These are phyloP conservation scores for Gambelia wislizenii DNA, from an alignment of 2,797 vertebrate genomes.

Conservation along the genomic window DNA sequence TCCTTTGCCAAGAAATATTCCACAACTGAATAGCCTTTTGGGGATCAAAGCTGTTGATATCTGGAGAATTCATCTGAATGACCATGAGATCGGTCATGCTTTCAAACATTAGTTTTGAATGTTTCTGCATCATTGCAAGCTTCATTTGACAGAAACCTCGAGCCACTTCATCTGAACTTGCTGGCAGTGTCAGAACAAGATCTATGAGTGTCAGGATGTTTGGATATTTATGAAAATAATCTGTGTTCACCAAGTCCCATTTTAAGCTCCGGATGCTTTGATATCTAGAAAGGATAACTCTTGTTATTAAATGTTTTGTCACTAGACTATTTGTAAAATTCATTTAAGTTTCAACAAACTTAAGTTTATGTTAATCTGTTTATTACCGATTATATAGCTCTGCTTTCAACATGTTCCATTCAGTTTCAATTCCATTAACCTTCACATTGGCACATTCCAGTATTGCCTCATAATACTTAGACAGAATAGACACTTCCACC, in stretches of 20 bases:
- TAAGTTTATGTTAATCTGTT: not conserved
- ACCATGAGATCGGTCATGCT: slow-evolving; percentile 65
- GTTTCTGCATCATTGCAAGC: slow-evolving; percentile 39
- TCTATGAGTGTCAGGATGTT: slow-evolving; percentile 73
- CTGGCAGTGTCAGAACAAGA: slow-evolving; percentile 69
- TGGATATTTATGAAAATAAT: slow-evolving; percentile 73
- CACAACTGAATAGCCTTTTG: slow-evolving; percentile 70
- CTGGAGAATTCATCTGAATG: slow-evolving; percentile 76
- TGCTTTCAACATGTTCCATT: slow-evolving; percentile 73
- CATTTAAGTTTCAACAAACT: not conserved
- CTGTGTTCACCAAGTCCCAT: slow-evolving; percentile 72
- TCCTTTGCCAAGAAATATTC: slow-evolving; percentile 62
- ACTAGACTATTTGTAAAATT: not conserved
- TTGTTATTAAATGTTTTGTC: not conserved
- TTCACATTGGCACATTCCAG: slow-evolving; percentile 71
- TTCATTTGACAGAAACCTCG: slow-evolving; percentile 70
- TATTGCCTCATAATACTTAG: slow-evolving; percentile 64
- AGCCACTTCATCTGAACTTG: slow-evolving; percentile 71
- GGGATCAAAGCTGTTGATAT: slow-evolving; percentile 69
- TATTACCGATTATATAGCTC: slow-evolving; percentile 71
- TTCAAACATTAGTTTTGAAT: slow-evolving; percentile 53
- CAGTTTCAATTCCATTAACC: slow-evolving; percentile 59
- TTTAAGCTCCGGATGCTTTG: slow-evolving; percentile 69
- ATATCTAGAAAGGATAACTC: slow-evolving; percentile 65
- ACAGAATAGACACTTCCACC: slow-evolving; percentile 68